Base-by-base conservation (phyloP, 2,113 vertebrate genomes). In the Lamprologus speciosus region DNA sequence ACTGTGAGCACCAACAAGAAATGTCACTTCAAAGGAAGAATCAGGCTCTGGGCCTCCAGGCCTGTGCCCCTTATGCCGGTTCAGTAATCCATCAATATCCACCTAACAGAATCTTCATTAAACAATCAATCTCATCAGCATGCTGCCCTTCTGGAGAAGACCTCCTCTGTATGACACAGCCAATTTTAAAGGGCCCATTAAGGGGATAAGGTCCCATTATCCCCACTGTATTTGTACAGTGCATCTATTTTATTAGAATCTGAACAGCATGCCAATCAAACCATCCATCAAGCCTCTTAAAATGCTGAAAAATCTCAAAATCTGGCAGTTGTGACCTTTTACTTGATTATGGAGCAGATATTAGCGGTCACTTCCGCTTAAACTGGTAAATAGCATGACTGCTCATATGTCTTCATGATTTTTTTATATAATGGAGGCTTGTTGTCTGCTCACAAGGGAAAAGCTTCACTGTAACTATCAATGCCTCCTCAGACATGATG, bases 21-120 rank as follows among this genome's bases (percentile, higher is more conserved):
- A 31, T 78, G 23, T 78, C 42, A 78, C 73, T 78, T 78, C 42
- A 78, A 50, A 78, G 26, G 45, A 13, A 51, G 45, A 78, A 51
- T 78, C 73, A 33, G 45, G 68, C 26, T 50, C 13, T 50, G 26
- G 42, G 70, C 70, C 70, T 78, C 26, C 45, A 31, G 70, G 26
- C 26, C 42, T 50, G 70, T 78, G 1, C 1, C 16, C 26, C 5
- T 0, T 33, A 33, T 31, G 45, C 26, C 1, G 4, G 17, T 51
- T 78, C 26, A 51, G 26, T 78, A 78, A 78, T 78, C 73, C 73
- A 51, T 78, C 73, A 33, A 78, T 78, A 78, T 78, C 73, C 45
- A 51, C 73, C 73, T 51, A 78, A 78, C 26, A n/a, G 26, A 78
- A 78, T 78, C 17, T 51, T 78, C 73, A 78, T 78, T 78, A 78